Percentiles rank a stretch among this genome's conserved stretches.
phyloP scores from a whole-genome alignment of 2,888 invertebrate genomes.

The Philopedon plagiatum region DNA sequence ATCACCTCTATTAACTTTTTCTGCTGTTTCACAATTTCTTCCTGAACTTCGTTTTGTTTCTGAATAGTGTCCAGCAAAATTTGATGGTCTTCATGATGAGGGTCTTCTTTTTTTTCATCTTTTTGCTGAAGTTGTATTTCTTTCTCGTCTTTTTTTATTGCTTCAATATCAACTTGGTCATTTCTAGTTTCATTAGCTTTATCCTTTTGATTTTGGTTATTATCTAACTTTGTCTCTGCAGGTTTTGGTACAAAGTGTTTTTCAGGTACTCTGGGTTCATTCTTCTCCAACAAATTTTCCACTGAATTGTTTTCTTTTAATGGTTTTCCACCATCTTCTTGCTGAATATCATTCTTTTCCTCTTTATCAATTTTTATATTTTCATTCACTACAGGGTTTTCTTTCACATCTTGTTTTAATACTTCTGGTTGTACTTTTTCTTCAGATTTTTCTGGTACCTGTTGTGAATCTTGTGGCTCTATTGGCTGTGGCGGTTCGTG shows the following conservation, averaged over 20 bases:
- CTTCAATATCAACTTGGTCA: slow-evolving; percentile 69
- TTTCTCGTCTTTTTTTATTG: slow-evolving; percentile 67
- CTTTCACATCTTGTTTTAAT: background rate
- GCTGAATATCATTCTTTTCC: background rate
- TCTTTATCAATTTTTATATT: background rate
- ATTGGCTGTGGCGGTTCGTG: slow-evolving; percentile 67
- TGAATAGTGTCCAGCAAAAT: slow-evolving; percentile 76
- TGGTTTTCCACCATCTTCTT: background rate
- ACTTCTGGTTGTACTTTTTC: background rate
- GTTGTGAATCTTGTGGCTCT: slow-evolving; percentile 57
- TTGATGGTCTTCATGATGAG: slow-evolving; percentile 63
- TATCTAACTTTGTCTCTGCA: slow-evolving; percentile 13
- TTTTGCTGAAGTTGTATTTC: slow-evolving; percentile 67
- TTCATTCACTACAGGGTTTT: background rate
- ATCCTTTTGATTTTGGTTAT: slow-evolving; percentile 36
- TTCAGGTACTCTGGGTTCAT: background rate
- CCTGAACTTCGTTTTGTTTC: slow-evolving; percentile 78
- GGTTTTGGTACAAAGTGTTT: slow-evolving; percentile 48
- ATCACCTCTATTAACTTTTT: slow-evolving; percentile 65
- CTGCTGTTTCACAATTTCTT: slow-evolving; percentile 78
- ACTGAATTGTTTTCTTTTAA: background rate
- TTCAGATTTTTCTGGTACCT: background rate
- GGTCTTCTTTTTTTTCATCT: slow-evolving; percentile 55
- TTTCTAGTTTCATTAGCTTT: slow-evolving; percentile 51
- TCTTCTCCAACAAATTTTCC: background rate